Base-by-base conservation (phyloP, 2,113 vertebrate species). In the Archocentrus centrarchus region DNA sequence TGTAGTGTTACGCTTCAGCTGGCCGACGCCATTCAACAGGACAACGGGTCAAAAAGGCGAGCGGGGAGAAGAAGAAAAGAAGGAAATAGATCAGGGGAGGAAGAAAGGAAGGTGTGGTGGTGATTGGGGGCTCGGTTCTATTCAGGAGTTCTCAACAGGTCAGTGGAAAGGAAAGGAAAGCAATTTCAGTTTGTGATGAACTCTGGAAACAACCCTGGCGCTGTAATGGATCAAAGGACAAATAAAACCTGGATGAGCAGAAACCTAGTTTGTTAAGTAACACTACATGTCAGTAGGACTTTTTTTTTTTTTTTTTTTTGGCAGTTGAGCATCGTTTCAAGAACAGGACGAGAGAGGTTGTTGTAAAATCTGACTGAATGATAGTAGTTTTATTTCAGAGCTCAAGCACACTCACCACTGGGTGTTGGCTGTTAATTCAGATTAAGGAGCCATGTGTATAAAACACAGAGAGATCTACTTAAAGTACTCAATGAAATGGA, bases 1-100 rank as follows among this genome's bases (percentile, higher is more conserved):
- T 93, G 91, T 84, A 91, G 93, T 92, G 93, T 87, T 85, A 75
- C 83, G 87, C 91, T 86, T 82, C 89, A 84, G 35, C 14, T 84
- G 59, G 88, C 85, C 35, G 77, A 62, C 63, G 50, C 79, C 75
- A 70, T 86, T 88, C 85, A 53, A 47, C 63, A 2, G 82, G 84
- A 83, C 86, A 81, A 39, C 11, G 27, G 89, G 89, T 94, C 88
- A 53, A 35, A 64, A 77, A 76, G 85, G 89, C 41, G 35, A 73
- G 70, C 9, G 7, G 63, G 61, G 85, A 83, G 77, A 17, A 59
- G 63, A 63, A 37, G 17, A 59, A 76, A 81, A 63, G 82, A 61
- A 60, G 66, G 78, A 86, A 91, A 86, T 88, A 58, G 86, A 89
- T 84, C 58, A 13, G 81, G 77, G 32, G 64, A 84, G 66, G 27